A percentile compares a stretch with the other conserved stretches of the same genome.
Conservation (phyloP, 1,140 invertebrate genomes). For the Saccostrea cuccullata region DNA sequence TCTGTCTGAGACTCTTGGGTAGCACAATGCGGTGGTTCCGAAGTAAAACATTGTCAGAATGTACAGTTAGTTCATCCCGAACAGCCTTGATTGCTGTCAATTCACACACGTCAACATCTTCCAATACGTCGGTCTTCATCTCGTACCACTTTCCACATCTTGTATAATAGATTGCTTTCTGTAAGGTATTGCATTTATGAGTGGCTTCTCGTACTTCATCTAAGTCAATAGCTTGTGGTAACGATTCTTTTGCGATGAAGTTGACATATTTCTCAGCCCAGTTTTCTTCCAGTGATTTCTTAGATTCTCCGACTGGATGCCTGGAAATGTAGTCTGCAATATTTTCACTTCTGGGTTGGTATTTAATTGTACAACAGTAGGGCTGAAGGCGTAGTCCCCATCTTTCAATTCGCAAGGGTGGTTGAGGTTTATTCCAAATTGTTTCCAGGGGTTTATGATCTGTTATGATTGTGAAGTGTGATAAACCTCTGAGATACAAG, state of each 20-base stretch:
- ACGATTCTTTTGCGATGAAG: no score
- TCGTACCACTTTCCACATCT: neutral
- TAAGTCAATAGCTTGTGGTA: no score
- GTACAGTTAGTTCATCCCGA: constrained; percentile 31
- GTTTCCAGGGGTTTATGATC: constrained; percentile 74
- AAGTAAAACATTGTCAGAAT: constrained; percentile 43
- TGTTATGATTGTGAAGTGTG: constrained; percentile 72
- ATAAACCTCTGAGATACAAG: constrained; percentile 72
- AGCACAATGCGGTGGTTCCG: constrained; percentile 42
- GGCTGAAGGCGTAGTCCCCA: constrained; percentile 61
- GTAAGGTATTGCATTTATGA: constrained; percentile 18
- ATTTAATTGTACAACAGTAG: constrained; percentile 48
- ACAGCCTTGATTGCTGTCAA: constrained; percentile 36
- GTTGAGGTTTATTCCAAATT: constrained; percentile 60
- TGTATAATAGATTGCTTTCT: neutral
- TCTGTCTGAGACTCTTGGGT: constrained; percentile 12
- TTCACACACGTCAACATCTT: neutral
- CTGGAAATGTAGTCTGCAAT: neutral
- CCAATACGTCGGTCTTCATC: no score
- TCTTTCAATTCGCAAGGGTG: constrained; percentile 56
- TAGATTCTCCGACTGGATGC: no score
- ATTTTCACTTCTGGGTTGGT: constrained; percentile 38
- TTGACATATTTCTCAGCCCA: no score
- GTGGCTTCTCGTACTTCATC: no score
- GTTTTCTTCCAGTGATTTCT: no score